Conservation (phyloP, 2,113 vertebrate genomes). For the Trematocara unimaculatum region DNA sequence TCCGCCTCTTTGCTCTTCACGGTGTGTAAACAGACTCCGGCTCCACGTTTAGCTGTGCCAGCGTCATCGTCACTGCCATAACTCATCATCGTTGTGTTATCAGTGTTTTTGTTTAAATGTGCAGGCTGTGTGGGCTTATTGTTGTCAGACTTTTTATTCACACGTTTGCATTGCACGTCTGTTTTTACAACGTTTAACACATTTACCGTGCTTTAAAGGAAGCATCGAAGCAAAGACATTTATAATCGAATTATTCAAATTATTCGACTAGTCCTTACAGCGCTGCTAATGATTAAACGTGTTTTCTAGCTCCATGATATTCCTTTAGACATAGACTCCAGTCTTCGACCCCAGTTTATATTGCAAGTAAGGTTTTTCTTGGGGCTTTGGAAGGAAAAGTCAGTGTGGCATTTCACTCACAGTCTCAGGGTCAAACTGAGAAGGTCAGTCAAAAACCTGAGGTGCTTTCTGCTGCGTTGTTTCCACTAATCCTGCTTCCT, state of each 20-base stretch:
- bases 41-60: rapidly evolving
- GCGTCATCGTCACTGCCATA: not conserved
- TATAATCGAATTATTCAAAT: not conserved
- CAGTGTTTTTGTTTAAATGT: not conserved
- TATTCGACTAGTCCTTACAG: not conserved
- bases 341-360: not conserved
- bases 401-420: not conserved
- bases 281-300: not conserved
- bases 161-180: not conserved
- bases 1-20: not conserved
- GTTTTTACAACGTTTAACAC: not conserved
- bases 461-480: not conserved
- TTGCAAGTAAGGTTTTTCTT: not conserved
- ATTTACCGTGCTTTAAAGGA: not conserved
- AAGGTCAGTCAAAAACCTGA: not conserved
- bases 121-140: not conserved
- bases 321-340: not conserved
- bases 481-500: not conserved
- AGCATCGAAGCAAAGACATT: not conserved
- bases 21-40: not conserved
- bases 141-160: not conserved
- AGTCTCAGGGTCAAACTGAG: not conserved
- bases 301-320: not conserved
- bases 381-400: not conserved
- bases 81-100: not conserved